Evolutionary conservation across 2,113 vertebrate species (phyloP).

Genomic region (Stigmatopora argus): DNA sequence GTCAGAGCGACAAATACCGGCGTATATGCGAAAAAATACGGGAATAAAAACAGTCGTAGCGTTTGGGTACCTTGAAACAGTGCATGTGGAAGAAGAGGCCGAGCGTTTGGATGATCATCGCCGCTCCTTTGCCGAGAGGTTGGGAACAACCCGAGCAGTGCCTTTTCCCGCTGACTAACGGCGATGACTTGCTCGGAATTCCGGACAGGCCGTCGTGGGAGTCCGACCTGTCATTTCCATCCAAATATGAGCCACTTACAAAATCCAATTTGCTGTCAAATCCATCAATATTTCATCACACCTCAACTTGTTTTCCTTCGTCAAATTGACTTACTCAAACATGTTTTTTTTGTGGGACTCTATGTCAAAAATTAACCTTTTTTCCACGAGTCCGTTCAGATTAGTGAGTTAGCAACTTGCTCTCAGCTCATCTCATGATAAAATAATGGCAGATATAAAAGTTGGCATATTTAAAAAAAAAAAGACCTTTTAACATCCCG

Average conservation of each 20-base stretch:
- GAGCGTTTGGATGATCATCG: conserved; percentile 95
- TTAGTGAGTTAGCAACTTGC: no score
- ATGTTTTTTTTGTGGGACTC: no score
- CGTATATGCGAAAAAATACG: neutral
- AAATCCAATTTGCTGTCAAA: neutral
- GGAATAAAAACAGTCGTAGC: no score
- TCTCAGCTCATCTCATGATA: no score
- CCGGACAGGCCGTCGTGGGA: conserved; percentile 74
- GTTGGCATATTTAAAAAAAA: no score
- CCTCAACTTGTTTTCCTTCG: no score
- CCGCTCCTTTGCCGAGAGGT: conserved; percentile 90
- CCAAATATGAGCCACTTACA: neutral
- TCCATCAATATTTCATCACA: neutral
- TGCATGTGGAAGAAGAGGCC: conserved; percentile 92
- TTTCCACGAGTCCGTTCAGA: no score
- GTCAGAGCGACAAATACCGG: no score
- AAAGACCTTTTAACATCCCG: conserved; percentile 70
- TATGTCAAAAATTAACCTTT: no score
- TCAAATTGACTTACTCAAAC: no score
- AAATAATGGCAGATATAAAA: no score
- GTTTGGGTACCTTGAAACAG: conserved; percentile 84
- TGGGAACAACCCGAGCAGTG: conserved; percentile 86
- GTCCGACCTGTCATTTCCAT: conserved; percentile 70
- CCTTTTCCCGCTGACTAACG: conserved; percentile 78
- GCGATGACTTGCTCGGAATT: conserved; percentile 55